Conservation (phyloP, 2,113 vertebrate genomes). For the Ovibos moschatus region DNA sequence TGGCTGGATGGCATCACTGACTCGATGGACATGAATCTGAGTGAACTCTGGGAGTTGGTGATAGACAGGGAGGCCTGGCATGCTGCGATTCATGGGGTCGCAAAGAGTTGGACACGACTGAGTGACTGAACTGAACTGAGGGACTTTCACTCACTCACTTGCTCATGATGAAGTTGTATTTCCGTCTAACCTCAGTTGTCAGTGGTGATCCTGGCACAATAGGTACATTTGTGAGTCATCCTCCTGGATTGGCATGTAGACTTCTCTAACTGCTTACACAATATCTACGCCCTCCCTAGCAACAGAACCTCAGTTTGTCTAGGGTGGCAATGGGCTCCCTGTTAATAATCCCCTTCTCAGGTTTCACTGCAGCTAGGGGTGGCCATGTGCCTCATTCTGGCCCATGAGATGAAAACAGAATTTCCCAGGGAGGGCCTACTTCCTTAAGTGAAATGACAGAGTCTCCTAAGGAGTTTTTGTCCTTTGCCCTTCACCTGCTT, state of each 20-base stretch:
- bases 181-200: not conserved
- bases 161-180: not conserved
- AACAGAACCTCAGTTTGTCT: not conserved
- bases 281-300: too few species aligned
- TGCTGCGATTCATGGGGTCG: too few species aligned
- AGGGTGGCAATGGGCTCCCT: not conserved
- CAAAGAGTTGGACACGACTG: not conserved
- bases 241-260: not conserved
- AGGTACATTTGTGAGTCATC: not conserved
- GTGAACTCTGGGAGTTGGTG: too few species aligned
- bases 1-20: too few species aligned
- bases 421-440: not conserved
- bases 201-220: not conserved
- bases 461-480: not conserved
- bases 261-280: not conserved
- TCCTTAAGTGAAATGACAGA: not conserved
- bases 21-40: too few species aligned
- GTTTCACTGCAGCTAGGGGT: not conserved
- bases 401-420: not conserved
- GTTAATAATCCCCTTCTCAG: not conserved
- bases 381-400: not conserved
- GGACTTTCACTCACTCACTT: not conserved
- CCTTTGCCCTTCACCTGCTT: not conserved
- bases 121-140: not conserved
- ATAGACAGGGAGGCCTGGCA: too few species aligned